These are phyloP conservation scores for Ara ararauna DNA, from an alignment of 2,797 vertebrate species.

Conservation along the genomic window DNA sequence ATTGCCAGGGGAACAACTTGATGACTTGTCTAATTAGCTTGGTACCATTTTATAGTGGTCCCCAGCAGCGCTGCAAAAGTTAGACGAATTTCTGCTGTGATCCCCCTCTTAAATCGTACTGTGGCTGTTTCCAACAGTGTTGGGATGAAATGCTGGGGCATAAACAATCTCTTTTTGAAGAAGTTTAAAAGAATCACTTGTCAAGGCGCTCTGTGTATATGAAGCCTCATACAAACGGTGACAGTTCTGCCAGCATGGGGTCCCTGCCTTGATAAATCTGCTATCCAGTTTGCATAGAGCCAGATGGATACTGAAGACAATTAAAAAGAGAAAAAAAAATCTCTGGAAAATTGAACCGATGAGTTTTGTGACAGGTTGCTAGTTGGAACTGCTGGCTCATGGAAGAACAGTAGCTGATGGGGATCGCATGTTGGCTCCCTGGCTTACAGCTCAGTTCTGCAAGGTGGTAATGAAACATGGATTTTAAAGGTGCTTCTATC, in stretches of 20 bases:
- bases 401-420: background rate
- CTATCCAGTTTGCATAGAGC: background rate
- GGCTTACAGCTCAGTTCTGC: background rate
- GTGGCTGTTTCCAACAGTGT: background rate
- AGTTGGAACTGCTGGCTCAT: background rate
- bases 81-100: background rate
- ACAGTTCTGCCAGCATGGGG: accelerated
- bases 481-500: background rate
- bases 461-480: background rate
- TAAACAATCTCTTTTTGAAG: background rate
- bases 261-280: background rate
- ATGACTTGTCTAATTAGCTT: slow-evolving; percentile 41
- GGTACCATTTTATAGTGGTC: background rate
- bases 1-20: slow-evolving; percentile 17
- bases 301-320: background rate
- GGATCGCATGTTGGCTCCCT: background rate
- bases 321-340: background rate
- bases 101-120: background rate
- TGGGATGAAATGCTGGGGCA: background rate
- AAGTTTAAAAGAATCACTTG: background rate
- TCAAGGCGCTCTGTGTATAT: background rate
- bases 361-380: background rate
- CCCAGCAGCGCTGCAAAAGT: background rate
- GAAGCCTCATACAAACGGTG: accelerated
- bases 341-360: background rate